Percentiles rank a stretch among this genome's conserved stretches.
Evolutionary conservation across 2,888 invertebrate species (phyloP).

Genomic region (Synergus umbraculus): DNA sequence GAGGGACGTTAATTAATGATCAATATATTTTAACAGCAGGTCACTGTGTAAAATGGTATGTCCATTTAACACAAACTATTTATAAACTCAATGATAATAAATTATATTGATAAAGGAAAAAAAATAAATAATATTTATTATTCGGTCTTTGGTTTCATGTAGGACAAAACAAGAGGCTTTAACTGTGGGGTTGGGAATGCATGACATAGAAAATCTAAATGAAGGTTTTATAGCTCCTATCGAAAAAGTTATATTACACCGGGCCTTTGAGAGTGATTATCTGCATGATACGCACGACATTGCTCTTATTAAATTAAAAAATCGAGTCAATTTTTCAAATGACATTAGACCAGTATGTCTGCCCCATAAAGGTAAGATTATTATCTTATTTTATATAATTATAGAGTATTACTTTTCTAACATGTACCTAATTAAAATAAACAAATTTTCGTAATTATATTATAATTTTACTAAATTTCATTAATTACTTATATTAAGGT

Average conservation of each 20-base stretch:
- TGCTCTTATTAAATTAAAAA: slow-evolving; percentile 78
- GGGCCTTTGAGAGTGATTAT: slow-evolving; percentile 78
- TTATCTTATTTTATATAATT: neutral
- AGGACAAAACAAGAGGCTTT: slow-evolving; percentile 64
- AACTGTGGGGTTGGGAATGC: slow-evolving; percentile 78
- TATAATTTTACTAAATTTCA: no score
- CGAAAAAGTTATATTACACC: slow-evolving; percentile 77
- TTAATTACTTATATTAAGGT: no score
- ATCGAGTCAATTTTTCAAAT: slow-evolving; percentile 77
- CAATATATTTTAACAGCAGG: slow-evolving; percentile 80
- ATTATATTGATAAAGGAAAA: no score
- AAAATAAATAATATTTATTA: neutral
- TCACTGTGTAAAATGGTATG: slow-evolving; percentile 81
- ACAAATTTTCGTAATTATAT: no score
- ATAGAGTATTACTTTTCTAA: no score
- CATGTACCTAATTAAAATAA: no score
- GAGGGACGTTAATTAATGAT: slow-evolving; percentile 80
- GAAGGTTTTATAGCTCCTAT: slow-evolving; percentile 77
- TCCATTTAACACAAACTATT: neutral
- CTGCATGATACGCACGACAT: slow-evolving; percentile 81
- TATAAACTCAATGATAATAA: neutral
- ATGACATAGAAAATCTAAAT: slow-evolving; percentile 75
- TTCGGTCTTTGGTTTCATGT: neutral
- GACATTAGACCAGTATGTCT: slow-evolving; percentile 80
- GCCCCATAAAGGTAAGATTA: slow-evolving; percentile 76